Evolutionary conservation across 2,888 invertebrate species (phyloP).

Genomic region (Hermaeophaga mercurialis): DNA sequence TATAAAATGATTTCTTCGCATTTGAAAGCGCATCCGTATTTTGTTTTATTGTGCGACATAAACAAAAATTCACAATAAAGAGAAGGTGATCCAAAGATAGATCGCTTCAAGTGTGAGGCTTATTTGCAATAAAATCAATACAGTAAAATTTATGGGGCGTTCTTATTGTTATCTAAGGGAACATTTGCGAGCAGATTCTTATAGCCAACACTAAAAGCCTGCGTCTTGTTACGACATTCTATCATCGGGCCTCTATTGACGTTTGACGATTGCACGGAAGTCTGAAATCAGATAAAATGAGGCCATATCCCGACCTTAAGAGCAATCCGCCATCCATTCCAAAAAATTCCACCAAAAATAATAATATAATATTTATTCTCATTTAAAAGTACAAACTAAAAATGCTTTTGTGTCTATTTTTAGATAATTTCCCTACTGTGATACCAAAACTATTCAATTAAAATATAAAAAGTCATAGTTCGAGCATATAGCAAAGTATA

Average conservation of each 20-base stretch:
- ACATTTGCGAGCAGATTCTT: conserved; percentile 47
- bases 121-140: conserved; percentile 55
- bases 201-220: conserved; percentile 48
- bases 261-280: conserved; percentile 42
- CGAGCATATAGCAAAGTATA: too few species aligned
- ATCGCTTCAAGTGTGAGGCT: conserved; percentile 48
- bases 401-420: too few species aligned
- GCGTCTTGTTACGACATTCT: conserved; percentile 40
- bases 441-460: too few species aligned
- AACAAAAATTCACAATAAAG: conserved; percentile 44
- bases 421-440: too few species aligned
- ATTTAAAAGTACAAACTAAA: too few species aligned
- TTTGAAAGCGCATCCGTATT: conserved; percentile 28
- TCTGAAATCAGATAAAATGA: conserved; percentile 46
- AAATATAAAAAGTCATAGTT: too few species aligned
- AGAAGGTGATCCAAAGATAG: conserved; percentile 44
- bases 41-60: conserved; percentile 32
- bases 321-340: conserved; percentile 5
- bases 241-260: conserved; percentile 46
- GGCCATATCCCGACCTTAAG: conserved; percentile 35
- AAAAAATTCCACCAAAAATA: conserved; percentile 15
- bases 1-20: conserved; percentile 15
- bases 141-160: conserved; percentile 54
- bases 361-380: too few species aligned
- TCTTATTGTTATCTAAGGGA: conserved; percentile 42